Percentiles rank a stretch among this genome's conserved stretches.
These are phyloP conservation scores for Eulemur coronatus DNA, from an alignment of 2,797 vertebrate genomes.

Conservation along the genomic window DNA sequence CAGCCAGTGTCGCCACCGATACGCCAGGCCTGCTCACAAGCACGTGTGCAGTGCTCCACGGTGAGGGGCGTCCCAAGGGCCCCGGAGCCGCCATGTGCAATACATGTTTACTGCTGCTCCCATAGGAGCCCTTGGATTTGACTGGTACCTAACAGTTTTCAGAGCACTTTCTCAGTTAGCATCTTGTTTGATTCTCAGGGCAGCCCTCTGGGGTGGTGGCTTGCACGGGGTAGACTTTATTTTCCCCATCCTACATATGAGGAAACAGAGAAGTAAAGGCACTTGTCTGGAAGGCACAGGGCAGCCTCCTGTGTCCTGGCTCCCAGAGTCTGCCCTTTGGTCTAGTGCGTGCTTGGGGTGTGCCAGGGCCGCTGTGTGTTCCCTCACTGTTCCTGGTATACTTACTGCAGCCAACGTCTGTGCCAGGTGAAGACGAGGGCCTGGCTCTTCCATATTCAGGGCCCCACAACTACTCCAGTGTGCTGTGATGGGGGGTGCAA, in stretches of 20 bases:
- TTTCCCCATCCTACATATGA: neutral
- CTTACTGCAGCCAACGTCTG: neutral
- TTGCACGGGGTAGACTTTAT: neutral
- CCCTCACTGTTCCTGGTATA: neutral
- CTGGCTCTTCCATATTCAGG: neutral
- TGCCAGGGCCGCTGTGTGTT: neutral
- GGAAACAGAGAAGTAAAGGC: neutral
- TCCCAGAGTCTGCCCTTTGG: neutral
- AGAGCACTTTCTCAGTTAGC: neutral
- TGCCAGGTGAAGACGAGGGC: neutral
- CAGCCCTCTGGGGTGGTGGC: neutral
- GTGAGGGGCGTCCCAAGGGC: neutral
- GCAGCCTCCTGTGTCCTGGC: neutral
- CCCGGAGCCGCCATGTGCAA: neutral
- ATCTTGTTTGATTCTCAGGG: neutral
- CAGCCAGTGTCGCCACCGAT: slow-evolving; percentile 66
- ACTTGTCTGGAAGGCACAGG: neutral
- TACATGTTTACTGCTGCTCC: too few relatives aligned
- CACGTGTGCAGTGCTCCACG: slow-evolving; percentile 55
- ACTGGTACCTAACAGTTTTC: neutral
- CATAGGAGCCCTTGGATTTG: neutral
- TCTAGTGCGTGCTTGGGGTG: accelerated
- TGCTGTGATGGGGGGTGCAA: neutral
- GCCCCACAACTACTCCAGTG: neutral
- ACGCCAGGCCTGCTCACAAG: slow-evolving; percentile 58